Percentiles rank a stretch among this genome's conserved stretches.
These are phyloP conservation scores for Lepus townsendii DNA, from an alignment of 2,797 vertebrate genomes.

Conservation along the genomic window DNA sequence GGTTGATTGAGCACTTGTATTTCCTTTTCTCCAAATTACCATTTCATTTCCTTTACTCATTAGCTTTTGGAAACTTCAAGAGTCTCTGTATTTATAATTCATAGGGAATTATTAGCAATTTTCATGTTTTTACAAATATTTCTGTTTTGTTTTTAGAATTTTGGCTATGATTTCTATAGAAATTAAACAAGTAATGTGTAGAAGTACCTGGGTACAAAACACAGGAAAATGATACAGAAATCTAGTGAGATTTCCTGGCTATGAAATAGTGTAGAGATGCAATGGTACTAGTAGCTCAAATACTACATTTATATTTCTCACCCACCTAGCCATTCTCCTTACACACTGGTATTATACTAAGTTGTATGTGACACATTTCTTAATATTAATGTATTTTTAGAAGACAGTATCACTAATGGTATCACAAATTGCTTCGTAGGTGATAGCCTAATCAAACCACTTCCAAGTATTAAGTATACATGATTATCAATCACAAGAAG, in stretches of 20 bases:
- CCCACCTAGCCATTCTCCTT: too few species aligned
- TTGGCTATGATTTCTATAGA: not conserved
- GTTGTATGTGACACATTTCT: not conserved
- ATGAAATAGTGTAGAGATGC: not conserved
- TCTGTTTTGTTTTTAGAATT: not conserved
- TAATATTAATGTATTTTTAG: not conserved
- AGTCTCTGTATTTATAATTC: not conserved
- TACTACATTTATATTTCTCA: not conserved
- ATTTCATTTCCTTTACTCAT: not conserved
- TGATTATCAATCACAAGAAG: constrained; percentile 15
- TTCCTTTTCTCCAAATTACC: not conserved
- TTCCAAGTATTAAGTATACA: constrained; percentile 58
- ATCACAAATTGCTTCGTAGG: not conserved
- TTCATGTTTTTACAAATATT: not conserved
- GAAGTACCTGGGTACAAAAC: not conserved
- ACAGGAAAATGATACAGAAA: not conserved
- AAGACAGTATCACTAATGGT: constrained; percentile 36
- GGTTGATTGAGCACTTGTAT: not conserved
- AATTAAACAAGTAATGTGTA: not conserved
- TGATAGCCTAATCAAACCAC: not conserved
- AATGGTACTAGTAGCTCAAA: too few species aligned
- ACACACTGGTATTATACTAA: not conserved
- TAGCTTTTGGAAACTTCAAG: not conserved
- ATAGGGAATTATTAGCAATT: not conserved
- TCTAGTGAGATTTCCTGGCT: not conserved